Conservation (phyloP, 30 jellyfish, hydroid and myxozoan genomes). For the Aurelia sp. region DNA sequence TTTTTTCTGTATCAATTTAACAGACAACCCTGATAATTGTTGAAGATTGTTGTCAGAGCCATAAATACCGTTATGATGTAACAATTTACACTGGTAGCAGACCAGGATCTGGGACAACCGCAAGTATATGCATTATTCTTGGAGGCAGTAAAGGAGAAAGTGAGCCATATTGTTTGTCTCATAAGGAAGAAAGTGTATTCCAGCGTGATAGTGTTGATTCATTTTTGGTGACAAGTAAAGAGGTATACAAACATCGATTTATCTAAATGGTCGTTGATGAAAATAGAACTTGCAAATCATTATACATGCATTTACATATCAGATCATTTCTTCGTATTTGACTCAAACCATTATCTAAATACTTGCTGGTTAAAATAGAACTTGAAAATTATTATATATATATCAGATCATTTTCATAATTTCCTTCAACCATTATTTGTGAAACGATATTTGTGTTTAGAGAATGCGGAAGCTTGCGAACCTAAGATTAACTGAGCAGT, state of each 20-base stretch:
- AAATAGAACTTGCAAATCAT: neutral
- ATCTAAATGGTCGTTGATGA: neutral
- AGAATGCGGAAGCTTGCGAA: neutral
- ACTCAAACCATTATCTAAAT: too few relatives aligned
- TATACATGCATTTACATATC: too few relatives aligned
- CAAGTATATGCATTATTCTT: conserved; percentile 54
- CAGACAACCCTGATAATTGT: conserved; percentile 37
- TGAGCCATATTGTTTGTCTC: conserved; percentile 46
- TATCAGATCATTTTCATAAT: too few relatives aligned
- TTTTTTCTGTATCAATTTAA: neutral
- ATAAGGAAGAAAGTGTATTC: conserved; percentile 19
- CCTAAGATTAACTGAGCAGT: too few relatives aligned
- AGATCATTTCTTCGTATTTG: too few relatives aligned
- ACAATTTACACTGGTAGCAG: conserved; percentile 83
- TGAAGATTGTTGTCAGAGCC: conserved; percentile 33
- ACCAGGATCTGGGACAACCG: conserved; percentile 85
- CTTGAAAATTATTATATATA: neutral
- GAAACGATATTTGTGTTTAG: neutral
- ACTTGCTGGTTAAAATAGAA: neutral
- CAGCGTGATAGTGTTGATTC: conserved; percentile 77
- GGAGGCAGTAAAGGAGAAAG: conserved; percentile 68
- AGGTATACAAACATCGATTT: neutral
- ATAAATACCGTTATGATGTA: conserved; percentile 50
- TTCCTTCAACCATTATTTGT: too few relatives aligned
- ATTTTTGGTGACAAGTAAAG: conserved; percentile 43